Evolutionary conservation across 2,113 vertebrate species (phyloP), one percentile per base, ranked within the genome.

Genomic region (Tragelaphus strepsiceros): DNA sequence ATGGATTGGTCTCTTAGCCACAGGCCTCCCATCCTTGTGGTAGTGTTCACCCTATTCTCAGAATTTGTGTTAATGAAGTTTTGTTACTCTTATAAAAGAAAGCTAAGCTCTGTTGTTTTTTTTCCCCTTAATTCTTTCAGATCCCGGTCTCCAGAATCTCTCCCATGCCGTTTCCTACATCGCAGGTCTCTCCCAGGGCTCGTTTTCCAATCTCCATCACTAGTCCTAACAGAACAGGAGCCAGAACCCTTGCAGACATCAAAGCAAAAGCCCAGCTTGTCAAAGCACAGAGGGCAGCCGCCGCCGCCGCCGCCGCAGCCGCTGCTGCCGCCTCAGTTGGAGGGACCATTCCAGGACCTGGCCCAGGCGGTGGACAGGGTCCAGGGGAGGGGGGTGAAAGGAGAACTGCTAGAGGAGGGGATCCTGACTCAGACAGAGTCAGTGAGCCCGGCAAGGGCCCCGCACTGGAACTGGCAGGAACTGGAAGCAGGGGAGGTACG

Each of bases 171-270:
- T 99, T 99, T 98, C 99, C 99, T 67, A 96, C 99, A 46, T 98
- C 99, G 97, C 99, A 99, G 98, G 99, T 99, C 98, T 99, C 99
- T 98, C 99, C 99, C 97, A 99, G 99, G 99, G 99, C 99, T 58
- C 98, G 99, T 3, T 99, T 99, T 97, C 99, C 99, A 6, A 3
- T 98, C 96, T 98, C 99, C 2, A 98, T 99, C 15, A 96, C 98
- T 98, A 99, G 99, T 98, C 99, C 99, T 0, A 99, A 99, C 83
- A 99, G 99, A 90, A 99, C 99, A 0, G 99, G 99, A 81, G 99
- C 99, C 98, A 99, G 99, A 92, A 99, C 99, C 77, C 97, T 99
- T 98, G 99, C 99, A 6, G 99, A 99, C 99, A 99, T 99, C 99
- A 99, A 99, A 98, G 99, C 99, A 30, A 99, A 99, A 98, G 99